These are phyloP conservation scores for Sparus aurata DNA, from an alignment of 2,797 vertebrate species.

Conservation along the genomic window DNA sequence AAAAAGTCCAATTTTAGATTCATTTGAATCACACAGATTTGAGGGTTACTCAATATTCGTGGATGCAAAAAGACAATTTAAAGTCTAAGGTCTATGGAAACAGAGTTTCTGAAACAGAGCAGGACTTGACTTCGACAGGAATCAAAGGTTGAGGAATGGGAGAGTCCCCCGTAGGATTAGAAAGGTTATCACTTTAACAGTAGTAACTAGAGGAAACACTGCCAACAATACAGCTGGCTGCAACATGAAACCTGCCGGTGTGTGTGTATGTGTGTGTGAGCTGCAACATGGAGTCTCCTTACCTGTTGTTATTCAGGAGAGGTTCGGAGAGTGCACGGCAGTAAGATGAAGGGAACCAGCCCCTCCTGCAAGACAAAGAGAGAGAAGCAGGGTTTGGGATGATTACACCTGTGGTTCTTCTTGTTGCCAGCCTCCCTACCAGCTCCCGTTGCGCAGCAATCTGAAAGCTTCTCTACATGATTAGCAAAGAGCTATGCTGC, in stretches of 20 bases:
- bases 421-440: not conserved
- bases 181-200: slow-evolving; percentile 63
- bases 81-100: not conserved
- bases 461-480: slow-evolving; percentile 28
- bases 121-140: slow-evolving; percentile 42
- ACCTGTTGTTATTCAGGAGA: slow-evolving; percentile 90
- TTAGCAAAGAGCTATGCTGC: not conserved
- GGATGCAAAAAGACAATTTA: not conserved
- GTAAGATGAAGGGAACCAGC: slow-evolving; percentile 98
- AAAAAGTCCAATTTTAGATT: slow-evolving; percentile 33
- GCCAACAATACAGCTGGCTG: slow-evolving; percentile 74
- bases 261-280: slow-evolving; percentile 47
- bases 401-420: slow-evolving; percentile 29
- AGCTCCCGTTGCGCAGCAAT: slow-evolving; percentile 14
- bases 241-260: slow-evolving; percentile 66
- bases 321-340: slow-evolving; percentile 86
- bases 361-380: slow-evolving; percentile 87
- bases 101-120: not conserved
- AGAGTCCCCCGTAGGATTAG: slow-evolving; percentile 56
- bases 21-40: slow-evolving; percentile 15
- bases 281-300: slow-evolving; percentile 76
- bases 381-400: slow-evolving; percentile 27
- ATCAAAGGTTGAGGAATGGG: slow-evolving; percentile 68
- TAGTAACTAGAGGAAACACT: slow-evolving; percentile 74
- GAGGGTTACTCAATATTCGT: slow-evolving; percentile 2